These are phyloP conservation scores for Fragum sueziense DNA, from an alignment of 2,888 invertebrate genomes.

Conservation along the genomic window DNA sequence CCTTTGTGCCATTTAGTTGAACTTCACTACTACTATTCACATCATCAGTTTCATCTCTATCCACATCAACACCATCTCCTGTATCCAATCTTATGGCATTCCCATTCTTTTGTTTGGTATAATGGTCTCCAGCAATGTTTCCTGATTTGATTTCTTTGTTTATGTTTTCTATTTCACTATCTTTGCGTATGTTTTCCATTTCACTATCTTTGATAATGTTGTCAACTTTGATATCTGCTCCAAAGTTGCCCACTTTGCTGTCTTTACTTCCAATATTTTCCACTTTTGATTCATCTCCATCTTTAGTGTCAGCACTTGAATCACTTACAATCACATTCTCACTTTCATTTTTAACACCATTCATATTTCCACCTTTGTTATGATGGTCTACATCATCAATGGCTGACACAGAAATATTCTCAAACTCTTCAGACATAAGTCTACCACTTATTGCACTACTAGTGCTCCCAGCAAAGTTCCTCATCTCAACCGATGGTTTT, in stretches of 20 bases:
- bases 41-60: background rate
- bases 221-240: no score
- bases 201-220: background rate
- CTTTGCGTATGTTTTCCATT: background rate
- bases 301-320: background rate
- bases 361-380: background rate
- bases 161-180: background rate
- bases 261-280: background rate
- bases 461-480: constrained; percentile 14
- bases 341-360: background rate
- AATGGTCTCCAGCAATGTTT: no score
- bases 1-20: no score
- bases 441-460: constrained; percentile 6
- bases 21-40: background rate
- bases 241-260: background rate
- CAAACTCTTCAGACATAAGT: constrained; percentile 38
- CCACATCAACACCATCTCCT: background rate
- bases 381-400: constrained; percentile 2
- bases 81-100: background rate
- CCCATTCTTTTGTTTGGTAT: background rate
- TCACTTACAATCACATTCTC: background rate
- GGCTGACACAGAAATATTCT: constrained; percentile 33
- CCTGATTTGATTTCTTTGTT: background rate
- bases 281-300: background rate
- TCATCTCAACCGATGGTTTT: background rate